Conservation (phyloP, 2,113 vertebrate genomes). For the Amphilophus citrinellus region DNA sequence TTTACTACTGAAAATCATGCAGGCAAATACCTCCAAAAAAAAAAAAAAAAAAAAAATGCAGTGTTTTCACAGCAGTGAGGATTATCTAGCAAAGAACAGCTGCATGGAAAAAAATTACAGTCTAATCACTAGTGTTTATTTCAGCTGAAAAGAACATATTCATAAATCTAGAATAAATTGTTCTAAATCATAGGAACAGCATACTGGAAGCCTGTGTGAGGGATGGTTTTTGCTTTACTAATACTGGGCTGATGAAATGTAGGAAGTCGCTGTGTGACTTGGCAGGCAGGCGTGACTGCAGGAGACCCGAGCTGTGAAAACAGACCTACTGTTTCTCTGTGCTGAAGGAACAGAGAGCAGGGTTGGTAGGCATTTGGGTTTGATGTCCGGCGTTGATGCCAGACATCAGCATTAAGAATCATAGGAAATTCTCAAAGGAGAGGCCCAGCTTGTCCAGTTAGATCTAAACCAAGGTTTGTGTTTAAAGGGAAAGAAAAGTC, state of each 20-base stretch:
- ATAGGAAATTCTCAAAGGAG: slow-evolving; percentile 63
- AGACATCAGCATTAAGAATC: slow-evolving; percentile 60
- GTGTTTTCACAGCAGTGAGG: background rate
- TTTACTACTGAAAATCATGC: background rate
- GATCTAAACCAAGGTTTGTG: slow-evolving; percentile 11
- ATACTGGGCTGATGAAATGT: slow-evolving; percentile 52
- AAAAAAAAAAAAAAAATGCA: background rate
- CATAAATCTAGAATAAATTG: slow-evolving; percentile 42
- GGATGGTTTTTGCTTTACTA: slow-evolving; percentile 44
- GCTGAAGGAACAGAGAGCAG: slow-evolving; percentile 38
- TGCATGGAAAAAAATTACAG: background rate
- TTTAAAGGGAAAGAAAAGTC: slow-evolving; percentile 37
- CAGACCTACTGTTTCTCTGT: slow-evolving; percentile 50
- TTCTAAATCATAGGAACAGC: slow-evolving; percentile 39
- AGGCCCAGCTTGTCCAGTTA: slow-evolving; percentile 39
- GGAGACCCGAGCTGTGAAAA: slow-evolving; percentile 63
- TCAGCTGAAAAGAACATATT: slow-evolving; percentile 21
- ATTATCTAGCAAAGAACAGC: background rate
- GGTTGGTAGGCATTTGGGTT: slow-evolving; percentile 38
- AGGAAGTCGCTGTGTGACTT: slow-evolving; percentile 75
- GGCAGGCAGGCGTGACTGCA: slow-evolving; percentile 49
- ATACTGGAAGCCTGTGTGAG: slow-evolving; percentile 11
- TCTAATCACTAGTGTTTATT: slow-evolving; percentile 8
- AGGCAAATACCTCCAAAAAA: background rate
- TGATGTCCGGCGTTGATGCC: slow-evolving; percentile 50